Percentiles rank a stretch among this genome's conserved stretches.
Conservation (phyloP, 2,888 invertebrate genomes). For the Tinea trinotella region DNA sequence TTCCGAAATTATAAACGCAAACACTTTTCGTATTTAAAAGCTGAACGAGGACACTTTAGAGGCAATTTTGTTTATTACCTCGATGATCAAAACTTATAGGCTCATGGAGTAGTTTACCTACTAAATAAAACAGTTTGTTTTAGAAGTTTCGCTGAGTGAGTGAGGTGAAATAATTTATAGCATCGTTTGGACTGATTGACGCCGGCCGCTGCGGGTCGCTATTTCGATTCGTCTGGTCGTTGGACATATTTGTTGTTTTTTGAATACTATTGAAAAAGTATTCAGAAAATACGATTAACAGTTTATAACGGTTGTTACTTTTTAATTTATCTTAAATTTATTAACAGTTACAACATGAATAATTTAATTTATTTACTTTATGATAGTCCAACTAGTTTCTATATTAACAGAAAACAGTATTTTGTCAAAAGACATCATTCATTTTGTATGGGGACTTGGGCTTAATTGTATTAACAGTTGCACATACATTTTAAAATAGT, state of each 20-base stretch:
- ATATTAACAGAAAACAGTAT: no score
- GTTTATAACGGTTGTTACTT: neutral
- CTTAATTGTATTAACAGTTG: no score
- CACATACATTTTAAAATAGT: no score
- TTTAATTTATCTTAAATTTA: neutral
- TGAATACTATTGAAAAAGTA: neutral
- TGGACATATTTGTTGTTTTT: neutral
- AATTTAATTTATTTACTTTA: no score
- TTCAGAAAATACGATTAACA: neutral
- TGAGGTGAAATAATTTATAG: slow-evolving; percentile 5
- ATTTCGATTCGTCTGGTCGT: slow-evolving; percentile 7
- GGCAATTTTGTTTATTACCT: no score
- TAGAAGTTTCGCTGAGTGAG: slow-evolving; percentile 9
- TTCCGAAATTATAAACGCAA: no score
- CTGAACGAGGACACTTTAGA: no score
- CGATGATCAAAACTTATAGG: slow-evolving; percentile 2
- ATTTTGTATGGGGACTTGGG: no score
- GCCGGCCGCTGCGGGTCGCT: slow-evolving; percentile 3
- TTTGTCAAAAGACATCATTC: no score
- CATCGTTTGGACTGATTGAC: slow-evolving; percentile 7
- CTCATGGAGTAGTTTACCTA: neutral
- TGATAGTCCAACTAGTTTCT: no score
- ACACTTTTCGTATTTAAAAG: no score
- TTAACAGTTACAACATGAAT: no score
- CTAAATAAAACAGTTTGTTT: slow-evolving; percentile 3